These are phyloP conservation scores for Drosophila barbarae DNA, from an alignment of 2,888 invertebrate genomes.

Conservation along the genomic window DNA sequence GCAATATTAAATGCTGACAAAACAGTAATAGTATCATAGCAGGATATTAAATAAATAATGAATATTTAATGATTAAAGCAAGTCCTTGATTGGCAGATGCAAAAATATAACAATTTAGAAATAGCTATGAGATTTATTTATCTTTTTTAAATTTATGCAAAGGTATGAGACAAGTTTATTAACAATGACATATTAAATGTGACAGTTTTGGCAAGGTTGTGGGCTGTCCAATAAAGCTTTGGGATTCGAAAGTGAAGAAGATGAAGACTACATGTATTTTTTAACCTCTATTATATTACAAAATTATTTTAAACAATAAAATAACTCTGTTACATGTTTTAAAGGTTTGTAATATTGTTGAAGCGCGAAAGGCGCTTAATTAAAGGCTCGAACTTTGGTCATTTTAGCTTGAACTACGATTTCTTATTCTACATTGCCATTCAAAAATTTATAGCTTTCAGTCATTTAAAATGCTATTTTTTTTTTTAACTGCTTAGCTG, in stretches of 20 bases:
- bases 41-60: slow-evolving; percentile 5
- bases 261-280: background rate
- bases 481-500: background rate
- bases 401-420: background rate
- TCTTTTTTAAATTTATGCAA: background rate
- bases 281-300: background rate
- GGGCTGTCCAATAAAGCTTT: background rate
- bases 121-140: background rate
- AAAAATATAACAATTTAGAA: background rate
- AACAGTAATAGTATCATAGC: slow-evolving; percentile 12
- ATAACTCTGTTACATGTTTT: background rate
- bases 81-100: slow-evolving; percentile 8
- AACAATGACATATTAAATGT: background rate
- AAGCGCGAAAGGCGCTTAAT: background rate
- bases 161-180: background rate
- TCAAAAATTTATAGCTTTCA: background rate
- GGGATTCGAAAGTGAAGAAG: background rate
- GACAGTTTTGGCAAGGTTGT: background rate
- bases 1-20: slow-evolving; percentile 13
- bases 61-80: slow-evolving; percentile 8
- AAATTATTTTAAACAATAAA: too few species aligned
- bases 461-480: background rate
- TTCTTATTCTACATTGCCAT: background rate
- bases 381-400: background rate
- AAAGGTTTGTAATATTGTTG: background rate